Conservation (phyloP, 2,113 vertebrate species). For the Oryzias melastigma region DNA sequence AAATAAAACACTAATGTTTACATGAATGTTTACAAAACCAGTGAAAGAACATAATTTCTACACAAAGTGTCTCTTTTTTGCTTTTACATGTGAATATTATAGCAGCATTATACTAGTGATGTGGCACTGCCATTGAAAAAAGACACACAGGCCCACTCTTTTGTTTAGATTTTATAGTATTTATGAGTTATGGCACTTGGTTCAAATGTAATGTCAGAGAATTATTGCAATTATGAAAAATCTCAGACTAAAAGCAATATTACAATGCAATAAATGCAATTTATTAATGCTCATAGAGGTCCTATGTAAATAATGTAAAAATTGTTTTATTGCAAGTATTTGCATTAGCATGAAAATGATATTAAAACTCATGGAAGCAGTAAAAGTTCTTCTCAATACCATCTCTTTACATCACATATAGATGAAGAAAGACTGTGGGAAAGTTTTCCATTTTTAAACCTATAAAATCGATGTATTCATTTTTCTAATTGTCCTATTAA, state of each 20-base stretch:
- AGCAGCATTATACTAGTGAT: neutral
- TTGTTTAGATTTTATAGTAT: neutral
- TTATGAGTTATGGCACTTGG: neutral
- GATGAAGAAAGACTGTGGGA: conserved; percentile 9
- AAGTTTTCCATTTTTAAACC: neutral
- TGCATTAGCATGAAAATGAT: conserved; percentile 30
- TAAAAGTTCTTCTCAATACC: neutral
- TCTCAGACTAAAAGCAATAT: conserved; percentile 14
- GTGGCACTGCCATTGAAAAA: neutral
- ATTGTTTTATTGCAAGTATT: conserved; percentile 66
- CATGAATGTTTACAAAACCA: conserved; percentile 32
- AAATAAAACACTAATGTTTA: conserved; percentile 63
- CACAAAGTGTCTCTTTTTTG: conserved; percentile 35
- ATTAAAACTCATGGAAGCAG: too few species aligned
- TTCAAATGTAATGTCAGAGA: neutral
- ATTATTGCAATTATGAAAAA: neutral
- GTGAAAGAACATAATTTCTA: conserved; percentile 45
- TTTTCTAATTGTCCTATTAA: neutral
- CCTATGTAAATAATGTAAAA: conserved; percentile 72
- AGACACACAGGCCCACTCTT: neutral
- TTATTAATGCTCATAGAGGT: conserved; percentile 1
- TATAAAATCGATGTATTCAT: conserved; percentile 14
- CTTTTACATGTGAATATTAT: conserved; percentile 25
- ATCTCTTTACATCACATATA: conserved; percentile 6
- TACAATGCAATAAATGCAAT: conserved; percentile 27